Percentiles rank a stretch among this genome's conserved stretches.
Evolutionary conservation across 2,113 vertebrate genomes (phyloP).

Genomic region (Halichoerus grypus): DNA sequence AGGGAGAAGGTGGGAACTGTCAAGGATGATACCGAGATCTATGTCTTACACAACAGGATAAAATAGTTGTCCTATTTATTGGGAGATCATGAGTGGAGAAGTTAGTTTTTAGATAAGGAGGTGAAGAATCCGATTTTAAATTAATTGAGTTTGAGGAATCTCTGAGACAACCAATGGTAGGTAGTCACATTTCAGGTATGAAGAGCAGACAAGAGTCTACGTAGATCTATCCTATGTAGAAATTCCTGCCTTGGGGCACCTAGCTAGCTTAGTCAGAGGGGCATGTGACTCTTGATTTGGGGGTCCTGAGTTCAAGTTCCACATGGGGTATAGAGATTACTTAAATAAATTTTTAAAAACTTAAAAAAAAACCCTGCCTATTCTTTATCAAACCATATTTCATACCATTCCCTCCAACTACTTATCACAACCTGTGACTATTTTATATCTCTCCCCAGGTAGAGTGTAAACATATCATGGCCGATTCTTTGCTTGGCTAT

Average conservation of each 20-base stretch:
- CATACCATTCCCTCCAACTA: background rate
- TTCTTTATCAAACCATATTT: background rate
- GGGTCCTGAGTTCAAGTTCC: background rate
- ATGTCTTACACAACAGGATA: background rate
- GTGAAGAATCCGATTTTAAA: slow-evolving; percentile 4
- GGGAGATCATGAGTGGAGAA: background rate
- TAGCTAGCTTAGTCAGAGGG: background rate
- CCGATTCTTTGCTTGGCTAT: background rate
- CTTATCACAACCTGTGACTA: background rate
- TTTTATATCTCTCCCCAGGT: background rate
- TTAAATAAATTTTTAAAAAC: background rate
- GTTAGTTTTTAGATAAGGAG: background rate
- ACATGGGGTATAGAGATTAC: background rate
- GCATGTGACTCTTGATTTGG: background rate
- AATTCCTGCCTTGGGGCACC: background rate
- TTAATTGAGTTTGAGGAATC: background rate
- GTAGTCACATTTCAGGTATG: background rate
- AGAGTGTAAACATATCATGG: background rate
- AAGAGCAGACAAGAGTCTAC: background rate
- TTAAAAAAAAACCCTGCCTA: background rate
- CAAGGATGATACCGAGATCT: background rate
- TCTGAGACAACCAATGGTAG: background rate
- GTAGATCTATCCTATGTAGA: background rate
- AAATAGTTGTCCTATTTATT: background rate
- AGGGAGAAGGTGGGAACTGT: background rate